Evolutionary conservation across 2,888 invertebrate genomes (phyloP), one percentile per base, ranked within the genome.

Genomic region (Rosalia funebris): DNA sequence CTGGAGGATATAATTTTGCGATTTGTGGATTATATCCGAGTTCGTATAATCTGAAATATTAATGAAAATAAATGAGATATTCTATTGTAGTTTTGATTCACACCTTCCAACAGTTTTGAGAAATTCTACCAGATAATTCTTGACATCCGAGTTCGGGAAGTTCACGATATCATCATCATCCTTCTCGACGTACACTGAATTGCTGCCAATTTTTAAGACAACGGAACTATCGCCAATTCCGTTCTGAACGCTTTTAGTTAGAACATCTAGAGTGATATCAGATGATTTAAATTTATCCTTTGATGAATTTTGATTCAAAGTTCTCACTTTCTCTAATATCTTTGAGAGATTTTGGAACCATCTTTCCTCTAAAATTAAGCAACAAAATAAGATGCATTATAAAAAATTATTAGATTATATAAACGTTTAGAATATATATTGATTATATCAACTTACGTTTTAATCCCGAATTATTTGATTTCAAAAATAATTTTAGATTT

Each of bases 1-100:
- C 83, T 17, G 84, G 79, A 0, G 94, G 91, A 80, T 94, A 96
- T 36, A 98, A 83, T 56, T 89, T 87, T 0, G 90, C 85, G 2
- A 95, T 79, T 62, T 90, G 86, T 0, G 93, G 87, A 72, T 91
- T 89, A 53, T 91, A 75, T 1, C 98, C 97, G 17, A 85, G 83
- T 65, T 89, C 87, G 81, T 91, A 96, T 62, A 96, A 79, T 70
- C 92, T 92, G 75, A 17, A 78, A 79, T 53, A 17, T 15, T 15
- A 54, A 42, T 16, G 19, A 56, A 41, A 11, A 37, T 25, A 17
- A 19, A 12, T 48, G 16, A 11, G 4, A 0, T 16, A 53, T 32
- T 10, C 2, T 20, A 58, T 53, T n/a, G n/a, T n/a, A n/a, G n/a
- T n/a, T n/a, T n/a, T n/a, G n/a, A n/a, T n/a, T n/a, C n/a, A n/a